Conservation (phyloP, 2,113 vertebrate genomes). For the Odontesthes bonariensis region DNA sequence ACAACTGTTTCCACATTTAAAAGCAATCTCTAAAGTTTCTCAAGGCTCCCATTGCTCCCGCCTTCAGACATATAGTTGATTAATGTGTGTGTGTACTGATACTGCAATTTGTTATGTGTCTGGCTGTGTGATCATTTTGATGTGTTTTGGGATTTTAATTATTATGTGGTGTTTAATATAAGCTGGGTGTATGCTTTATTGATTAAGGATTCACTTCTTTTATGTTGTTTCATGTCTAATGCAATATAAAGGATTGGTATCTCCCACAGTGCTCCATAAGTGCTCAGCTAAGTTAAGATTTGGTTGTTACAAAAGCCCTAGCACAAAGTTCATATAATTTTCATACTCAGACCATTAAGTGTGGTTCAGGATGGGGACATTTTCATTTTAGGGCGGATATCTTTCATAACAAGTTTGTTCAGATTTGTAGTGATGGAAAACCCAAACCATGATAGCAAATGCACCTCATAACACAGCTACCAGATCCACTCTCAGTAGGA, state of each 20-base stretch:
- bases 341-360: background rate
- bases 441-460: background rate
- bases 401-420: background rate
- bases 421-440: background rate
- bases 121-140: slow-evolving; percentile 20
- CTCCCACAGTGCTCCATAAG: too few relatives aligned
- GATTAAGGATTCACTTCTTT: background rate
- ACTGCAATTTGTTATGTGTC: background rate
- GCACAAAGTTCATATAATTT: background rate
- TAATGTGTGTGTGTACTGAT: background rate
- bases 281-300: too few relatives aligned
- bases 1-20: background rate
- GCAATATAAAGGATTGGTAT: background rate
- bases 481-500: too few relatives aligned
- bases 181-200: background rate
- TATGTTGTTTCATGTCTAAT: background rate
- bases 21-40: background rate
- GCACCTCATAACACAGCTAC: background rate
- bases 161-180: background rate
- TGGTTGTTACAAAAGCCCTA: too few relatives aligned
- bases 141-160: slow-evolving; percentile 13
- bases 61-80: background rate
- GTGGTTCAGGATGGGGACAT: background rate
- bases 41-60: background rate
- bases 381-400: background rate